Evolutionary conservation across 2,888 invertebrate genomes (phyloP), one percentile per base, ranked within the genome.

Genomic region (Salticus scenicus): DNA sequence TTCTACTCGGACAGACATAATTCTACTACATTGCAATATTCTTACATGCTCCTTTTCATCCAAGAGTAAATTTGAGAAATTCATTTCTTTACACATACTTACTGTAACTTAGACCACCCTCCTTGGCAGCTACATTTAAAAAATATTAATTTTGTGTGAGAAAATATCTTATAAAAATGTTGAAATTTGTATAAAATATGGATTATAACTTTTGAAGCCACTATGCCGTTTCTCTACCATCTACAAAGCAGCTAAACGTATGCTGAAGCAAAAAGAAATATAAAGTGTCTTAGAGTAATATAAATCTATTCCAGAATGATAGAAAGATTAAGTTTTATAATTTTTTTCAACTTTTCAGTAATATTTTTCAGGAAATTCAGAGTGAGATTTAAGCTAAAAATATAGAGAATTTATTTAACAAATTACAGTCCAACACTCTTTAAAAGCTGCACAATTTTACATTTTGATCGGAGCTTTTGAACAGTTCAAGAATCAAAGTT

Each of bases 71-170:
- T 27, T 41, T 27, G 41, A 12, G 28, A 70, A 41, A 64, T 31
- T 5, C 63, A 74, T 24, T 30, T 41, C 31, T 37, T 57, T 37
- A 27, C 28, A 24, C n/a, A 71, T 75, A 82, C 82, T 82, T 75
- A 82, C 82, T 82, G 63, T 82, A 76, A 75, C 69, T 82, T 27
- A 51, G 82, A 71, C 47, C 31, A 24, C 70, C 82, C 31, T 82
- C 75, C 82, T 82, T 75, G 75, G 70, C 64, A 82, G 75, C 82
- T 82, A 71, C 70, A 70, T 76, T 76, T 42, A 57, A 82, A 82
- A 74, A 41, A 79, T 31, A 64, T 70, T 70, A 70, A 51, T 30
- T 67, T 20, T 24, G 66, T 37, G 27, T 76, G 41, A 76, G 47
- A 57, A 24, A 57, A 5, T 7, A 24, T 47, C 17, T 47, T 57